phyloP scores from a whole-genome alignment of 2,797 vertebrate species.

The Gymnodraco acuticeps region DNA sequence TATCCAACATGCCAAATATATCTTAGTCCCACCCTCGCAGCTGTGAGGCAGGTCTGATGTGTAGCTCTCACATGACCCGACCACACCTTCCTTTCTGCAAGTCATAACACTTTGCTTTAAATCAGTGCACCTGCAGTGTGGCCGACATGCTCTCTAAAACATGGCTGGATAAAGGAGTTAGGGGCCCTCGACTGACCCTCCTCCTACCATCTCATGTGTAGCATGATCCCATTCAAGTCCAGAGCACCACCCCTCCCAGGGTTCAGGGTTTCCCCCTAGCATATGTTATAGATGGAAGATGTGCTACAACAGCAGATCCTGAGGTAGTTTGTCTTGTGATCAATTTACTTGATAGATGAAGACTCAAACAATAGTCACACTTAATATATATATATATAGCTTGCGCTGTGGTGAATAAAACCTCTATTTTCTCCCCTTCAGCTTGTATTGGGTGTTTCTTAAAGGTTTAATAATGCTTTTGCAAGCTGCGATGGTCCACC shows the following conservation, averaged over 20 bases:
- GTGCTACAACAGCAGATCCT: not conserved
- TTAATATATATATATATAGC: not conserved
- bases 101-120: constrained; percentile 29
- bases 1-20: constrained; percentile 30
- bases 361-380: not conserved
- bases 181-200: not conserved
- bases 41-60: constrained; percentile 43
- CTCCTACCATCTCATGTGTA: not conserved
- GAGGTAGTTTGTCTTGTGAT: not conserved
- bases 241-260: not conserved
- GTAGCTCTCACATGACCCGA: constrained; percentile 54
- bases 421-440: not conserved
- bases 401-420: not conserved
- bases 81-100: constrained; percentile 65
- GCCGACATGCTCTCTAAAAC: not conserved
- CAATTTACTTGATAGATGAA: not conserved
- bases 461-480: not conserved
- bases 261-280: too few species aligned
- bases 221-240: not conserved
- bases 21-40: constrained; percentile 39
- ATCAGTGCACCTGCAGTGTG: constrained; percentile 21
- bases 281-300: not conserved
- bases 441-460: not conserved
- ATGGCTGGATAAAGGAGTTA: not conserved
- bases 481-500: not conserved